Percentiles rank a stretch among this genome's conserved stretches.
Conservation (phyloP, 1,140 invertebrate genomes). For the Argopecten irradians region DNA sequence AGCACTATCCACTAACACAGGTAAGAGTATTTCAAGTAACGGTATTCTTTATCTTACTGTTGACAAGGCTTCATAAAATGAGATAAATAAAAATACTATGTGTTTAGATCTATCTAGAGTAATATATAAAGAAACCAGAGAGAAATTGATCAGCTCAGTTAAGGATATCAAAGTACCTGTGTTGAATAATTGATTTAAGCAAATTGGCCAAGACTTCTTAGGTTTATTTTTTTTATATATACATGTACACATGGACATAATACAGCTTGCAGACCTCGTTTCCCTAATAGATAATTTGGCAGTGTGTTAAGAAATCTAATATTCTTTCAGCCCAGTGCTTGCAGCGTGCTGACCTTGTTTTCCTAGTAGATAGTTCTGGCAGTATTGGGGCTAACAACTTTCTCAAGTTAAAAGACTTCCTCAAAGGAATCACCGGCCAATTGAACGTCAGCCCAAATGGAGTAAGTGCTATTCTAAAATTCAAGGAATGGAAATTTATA, state of each 20-base stretch:
- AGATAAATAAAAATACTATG: too few relatives aligned
- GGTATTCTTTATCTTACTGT: neutral
- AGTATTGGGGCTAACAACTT: slow-evolving; percentile 66
- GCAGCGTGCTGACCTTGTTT: slow-evolving; percentile 64
- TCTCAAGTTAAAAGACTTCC: slow-evolving; percentile 62
- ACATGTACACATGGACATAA: neutral
- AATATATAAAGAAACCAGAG: too few relatives aligned
- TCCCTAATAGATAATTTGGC: too few relatives aligned
- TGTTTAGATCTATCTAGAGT: too few relatives aligned
- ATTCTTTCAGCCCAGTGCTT: slow-evolving; percentile 56
- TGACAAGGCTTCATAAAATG: too few relatives aligned
- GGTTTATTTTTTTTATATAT: neutral
- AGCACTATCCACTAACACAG: neutral
- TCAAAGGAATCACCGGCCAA: slow-evolving; percentile 59
- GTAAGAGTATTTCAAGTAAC: neutral
- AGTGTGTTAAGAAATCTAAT: neutral
- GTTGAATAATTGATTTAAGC: too few relatives aligned
- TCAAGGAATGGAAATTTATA: too few relatives aligned
- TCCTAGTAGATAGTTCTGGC: slow-evolving; percentile 66
- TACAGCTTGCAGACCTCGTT: too few relatives aligned
- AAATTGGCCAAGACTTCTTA: neutral
- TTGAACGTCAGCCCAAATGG: slow-evolving; percentile 55
- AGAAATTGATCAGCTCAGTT: too few relatives aligned
- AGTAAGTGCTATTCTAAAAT: neutral
- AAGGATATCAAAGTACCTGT: too few relatives aligned